Evolutionary conservation across 2,113 vertebrate species (phyloP), one percentile per base, ranked within the genome.

Genomic region (Drymodes brunneopygia): DNA sequence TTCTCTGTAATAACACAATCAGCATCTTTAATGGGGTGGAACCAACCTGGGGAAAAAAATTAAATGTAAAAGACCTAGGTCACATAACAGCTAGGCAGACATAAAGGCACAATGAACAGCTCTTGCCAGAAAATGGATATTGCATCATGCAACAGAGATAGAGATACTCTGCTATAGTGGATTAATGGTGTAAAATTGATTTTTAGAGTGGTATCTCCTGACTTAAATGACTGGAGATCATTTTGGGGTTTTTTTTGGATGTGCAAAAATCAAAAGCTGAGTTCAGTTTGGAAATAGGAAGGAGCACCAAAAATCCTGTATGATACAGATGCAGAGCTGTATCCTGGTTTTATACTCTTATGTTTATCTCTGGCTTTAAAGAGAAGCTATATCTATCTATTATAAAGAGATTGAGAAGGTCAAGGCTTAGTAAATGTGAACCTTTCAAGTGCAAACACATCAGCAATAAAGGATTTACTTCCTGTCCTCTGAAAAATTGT

Each of bases 11-110:
- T 92, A 86, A 75, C 71, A 61, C 72, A 90, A 88, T 93, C 86
- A 95, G 45, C 45, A 45, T 90, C 88, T 94, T 92, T 86, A 95
- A 91, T 96, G 81, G 69, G 6, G 36, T 93, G 85, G 94, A 97
- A 97, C 86, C 64, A 94, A 92, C 84, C 31, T 70, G 61, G 19
- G 31, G 69, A 80, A 91, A 90, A 81, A 83, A 77, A 38, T 15
- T 36, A 36, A 67, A 60, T 22, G 47, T 67, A 40, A 36, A 90
- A 91, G 40, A 92, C 81, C 48, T 70, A 50, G 86, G 88, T 93
- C 94, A 84, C 9, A 1, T 61, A 92, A 60, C 56, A 88, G 44
- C 64, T 83, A 70, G 65, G 48, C 75, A 86, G 57, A 88, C 65
- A 56, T 36, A 62, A 77, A 78, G 48, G 36, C 69, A 86, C 64